phyloP scores from a whole-genome alignment of 2,888 invertebrate species.

The Dioctria rufipes region DNA sequence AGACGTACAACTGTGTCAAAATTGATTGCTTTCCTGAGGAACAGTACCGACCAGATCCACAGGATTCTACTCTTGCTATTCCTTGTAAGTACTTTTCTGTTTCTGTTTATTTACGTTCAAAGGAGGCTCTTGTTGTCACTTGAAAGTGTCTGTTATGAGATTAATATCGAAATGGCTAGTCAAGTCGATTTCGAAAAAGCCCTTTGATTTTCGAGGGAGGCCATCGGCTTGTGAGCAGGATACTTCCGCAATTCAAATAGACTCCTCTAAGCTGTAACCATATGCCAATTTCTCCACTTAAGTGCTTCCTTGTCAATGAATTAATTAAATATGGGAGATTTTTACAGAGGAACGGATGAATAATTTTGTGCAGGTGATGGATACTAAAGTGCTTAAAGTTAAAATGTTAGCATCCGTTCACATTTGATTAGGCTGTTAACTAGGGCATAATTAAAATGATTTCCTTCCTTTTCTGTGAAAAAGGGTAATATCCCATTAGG shows the following conservation, averaged over 20 bases:
- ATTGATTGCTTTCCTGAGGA: slow-evolving; percentile 92
- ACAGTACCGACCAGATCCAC: slow-evolving; percentile 88
- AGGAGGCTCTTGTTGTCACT: background rate
- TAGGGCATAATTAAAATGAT: slow-evolving; percentile 31
- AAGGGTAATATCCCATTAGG: no score
- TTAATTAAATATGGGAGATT: background rate
- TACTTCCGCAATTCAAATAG: no score
- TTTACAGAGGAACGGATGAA: slow-evolving; percentile 5
- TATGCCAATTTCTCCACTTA: background rate
- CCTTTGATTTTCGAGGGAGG: slow-evolving; percentile 6
- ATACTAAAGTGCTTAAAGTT: slow-evolving; percentile 23
- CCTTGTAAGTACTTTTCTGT: slow-evolving; percentile 80
- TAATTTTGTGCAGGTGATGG: slow-evolving; percentile 18
- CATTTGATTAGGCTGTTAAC: slow-evolving; percentile 31
- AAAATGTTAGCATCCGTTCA: slow-evolving; percentile 35
- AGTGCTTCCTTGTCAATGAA: background rate
- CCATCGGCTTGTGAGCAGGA: no score
- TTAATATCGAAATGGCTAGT: slow-evolving; percentile 12
- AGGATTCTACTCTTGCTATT: slow-evolving; percentile 93
- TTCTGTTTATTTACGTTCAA: background rate
- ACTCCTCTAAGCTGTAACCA: no score
- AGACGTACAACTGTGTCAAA: slow-evolving; percentile 77
- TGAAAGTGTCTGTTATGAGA: slow-evolving; percentile 18
- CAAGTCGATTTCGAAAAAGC: slow-evolving; percentile 15
- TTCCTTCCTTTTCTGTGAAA: no score